Conservation (phyloP, 2,888 invertebrate genomes). For the Parapristionchus giblindavisi region DNA sequence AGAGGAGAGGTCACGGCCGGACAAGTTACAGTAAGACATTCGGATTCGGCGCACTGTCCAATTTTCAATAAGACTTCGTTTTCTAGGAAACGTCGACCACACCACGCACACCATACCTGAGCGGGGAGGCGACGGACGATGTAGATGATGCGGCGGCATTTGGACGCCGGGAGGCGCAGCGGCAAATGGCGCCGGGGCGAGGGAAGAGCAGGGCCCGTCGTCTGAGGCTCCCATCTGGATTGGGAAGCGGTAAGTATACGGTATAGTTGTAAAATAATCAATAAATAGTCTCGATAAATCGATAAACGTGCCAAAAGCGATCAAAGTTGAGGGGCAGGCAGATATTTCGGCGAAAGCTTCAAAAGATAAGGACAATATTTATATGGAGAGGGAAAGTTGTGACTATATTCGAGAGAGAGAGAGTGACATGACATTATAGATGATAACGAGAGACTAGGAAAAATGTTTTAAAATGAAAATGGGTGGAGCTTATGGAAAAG, state of each 20-base stretch:
- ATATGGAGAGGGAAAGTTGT: too few species aligned
- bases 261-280: neutral
- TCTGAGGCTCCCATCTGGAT: constrained; percentile 53
- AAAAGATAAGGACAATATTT: neutral
- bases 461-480: too few species aligned
- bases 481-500: too few species aligned
- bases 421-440: neutral
- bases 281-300: neutral
- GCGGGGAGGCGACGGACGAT: neutral
- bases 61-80: neutral
- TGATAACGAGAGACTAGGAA: too few species aligned
- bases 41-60: neutral
- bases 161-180: constrained; percentile 38
- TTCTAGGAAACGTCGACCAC: neutral
- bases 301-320: neutral
- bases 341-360: neutral
- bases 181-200: constrained; percentile 42
- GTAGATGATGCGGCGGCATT: neutral
- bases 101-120: neutral
- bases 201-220: constrained; percentile 38
- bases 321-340: neutral
- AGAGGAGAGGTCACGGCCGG: constrained; percentile 11
- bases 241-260: neutral
- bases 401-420: neutral
- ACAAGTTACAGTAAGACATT: neutral